Evolutionary conservation across 2,113 vertebrate genomes (phyloP).

Genomic region (Lycocorax pyrrhopterus): DNA sequence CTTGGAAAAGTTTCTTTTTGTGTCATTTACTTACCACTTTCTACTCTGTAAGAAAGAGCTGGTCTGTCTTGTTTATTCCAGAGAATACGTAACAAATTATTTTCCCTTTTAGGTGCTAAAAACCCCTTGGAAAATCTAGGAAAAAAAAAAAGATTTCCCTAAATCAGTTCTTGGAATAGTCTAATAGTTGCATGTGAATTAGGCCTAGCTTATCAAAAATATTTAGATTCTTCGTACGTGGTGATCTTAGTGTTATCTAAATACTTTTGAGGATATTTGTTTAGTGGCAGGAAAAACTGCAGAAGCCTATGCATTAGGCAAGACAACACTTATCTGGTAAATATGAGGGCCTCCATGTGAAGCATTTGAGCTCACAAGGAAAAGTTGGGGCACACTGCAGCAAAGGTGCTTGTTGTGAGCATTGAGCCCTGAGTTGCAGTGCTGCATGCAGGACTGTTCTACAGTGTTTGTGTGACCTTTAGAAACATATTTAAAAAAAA

Average conservation of each 20-base stretch:
- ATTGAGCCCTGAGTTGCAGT: neutral
- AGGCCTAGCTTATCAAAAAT: neutral
- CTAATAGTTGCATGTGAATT: neutral
- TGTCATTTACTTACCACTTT: neutral
- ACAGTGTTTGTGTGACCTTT: neutral
- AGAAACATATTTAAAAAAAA: rapidly evolving
- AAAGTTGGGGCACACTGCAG: neutral
- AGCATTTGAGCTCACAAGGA: neutral
- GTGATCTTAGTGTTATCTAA: neutral
- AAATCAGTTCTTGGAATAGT: neutral
- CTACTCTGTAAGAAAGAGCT: neutral
- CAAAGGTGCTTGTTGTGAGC: neutral
- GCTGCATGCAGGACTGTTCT: neutral
- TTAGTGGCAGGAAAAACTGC: neutral
- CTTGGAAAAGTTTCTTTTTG: neutral
- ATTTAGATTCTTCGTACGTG: neutral
- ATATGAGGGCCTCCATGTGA: neutral
- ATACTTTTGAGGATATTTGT: neutral
- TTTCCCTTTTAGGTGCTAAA: neutral
- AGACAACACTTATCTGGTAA: neutral
- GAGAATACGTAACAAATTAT: neutral
- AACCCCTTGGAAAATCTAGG: neutral
- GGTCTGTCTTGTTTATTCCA: neutral
- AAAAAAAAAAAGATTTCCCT: neutral
- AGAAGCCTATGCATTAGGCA: neutral